These are phyloP conservation scores for Hipparchia semele DNA, from an alignment of 2,888 invertebrate species.

Conservation along the genomic window DNA sequence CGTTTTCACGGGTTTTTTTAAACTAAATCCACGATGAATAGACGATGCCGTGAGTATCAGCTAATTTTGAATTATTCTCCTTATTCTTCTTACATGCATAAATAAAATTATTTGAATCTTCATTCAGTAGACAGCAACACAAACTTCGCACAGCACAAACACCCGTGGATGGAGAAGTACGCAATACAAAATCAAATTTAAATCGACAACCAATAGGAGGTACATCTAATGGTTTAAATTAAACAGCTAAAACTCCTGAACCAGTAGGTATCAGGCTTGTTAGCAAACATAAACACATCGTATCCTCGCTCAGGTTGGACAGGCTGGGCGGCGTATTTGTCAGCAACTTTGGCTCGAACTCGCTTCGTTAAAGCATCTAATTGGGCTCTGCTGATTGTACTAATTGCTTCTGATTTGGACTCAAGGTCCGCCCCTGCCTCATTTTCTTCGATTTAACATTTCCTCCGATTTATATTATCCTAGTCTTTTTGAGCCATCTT, in stretches of 20 bases:
- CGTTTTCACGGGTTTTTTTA: too few species aligned
- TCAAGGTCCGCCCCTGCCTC: slow-evolving; percentile 57
- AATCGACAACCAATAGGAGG: slow-evolving; percentile 1
- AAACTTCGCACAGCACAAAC: too few species aligned
- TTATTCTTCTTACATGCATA: too few species aligned
- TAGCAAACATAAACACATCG: slow-evolving; percentile 58
- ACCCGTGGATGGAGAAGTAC: neutral
- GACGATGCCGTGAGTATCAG: too few species aligned
- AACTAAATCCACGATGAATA: too few species aligned
- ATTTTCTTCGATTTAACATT: neutral
- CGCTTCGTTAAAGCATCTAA: slow-evolving; percentile 78
- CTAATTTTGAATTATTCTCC: neutral
- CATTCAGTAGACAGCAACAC: neutral
- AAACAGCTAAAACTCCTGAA: slow-evolving; percentile 19
- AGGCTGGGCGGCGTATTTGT: slow-evolving; percentile 67
- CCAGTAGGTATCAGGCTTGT: slow-evolving; percentile 38
- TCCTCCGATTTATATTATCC: neutral
- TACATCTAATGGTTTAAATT: slow-evolving; percentile 1
- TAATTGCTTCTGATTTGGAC: slow-evolving; percentile 75
- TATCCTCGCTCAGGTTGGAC: slow-evolving; percentile 67
- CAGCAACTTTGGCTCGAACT: slow-evolving; percentile 69
- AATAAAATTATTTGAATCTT: too few species aligned
- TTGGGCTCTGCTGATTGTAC: slow-evolving; percentile 75
- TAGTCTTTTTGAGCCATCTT: neutral
- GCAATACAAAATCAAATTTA: slow-evolving; percentile 1